Evolutionary conservation across 1,140 invertebrate species (phyloP).

Genomic region (Tetramorium alpestre): DNA sequence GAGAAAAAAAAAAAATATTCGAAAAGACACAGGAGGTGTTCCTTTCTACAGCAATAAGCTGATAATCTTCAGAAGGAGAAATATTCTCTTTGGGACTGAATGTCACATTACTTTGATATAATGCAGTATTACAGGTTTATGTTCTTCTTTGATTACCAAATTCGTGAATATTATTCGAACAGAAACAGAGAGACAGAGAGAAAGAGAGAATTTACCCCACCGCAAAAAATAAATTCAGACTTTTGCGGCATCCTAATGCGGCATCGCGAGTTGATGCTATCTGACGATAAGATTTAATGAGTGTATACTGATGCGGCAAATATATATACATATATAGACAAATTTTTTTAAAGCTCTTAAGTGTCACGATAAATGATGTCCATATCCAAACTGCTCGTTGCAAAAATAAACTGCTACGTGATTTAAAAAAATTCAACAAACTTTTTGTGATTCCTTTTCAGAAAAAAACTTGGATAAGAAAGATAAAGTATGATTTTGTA

Average conservation of each 20-base stretch:
- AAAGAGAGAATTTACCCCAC: not conserved
- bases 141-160: slow-evolving; percentile 55
- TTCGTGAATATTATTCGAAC: slow-evolving; percentile 10
- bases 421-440: slow-evolving; percentile 18
- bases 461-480: not conserved
- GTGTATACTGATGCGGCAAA: not conserved
- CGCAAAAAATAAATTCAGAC: not conserved
- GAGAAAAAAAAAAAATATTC: slow-evolving; percentile 60
- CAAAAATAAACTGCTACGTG: not conserved
- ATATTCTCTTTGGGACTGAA: slow-evolving; percentile 62
- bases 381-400: not conserved
- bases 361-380: not conserved
- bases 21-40: slow-evolving; percentile 9
- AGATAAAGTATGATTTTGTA: not conserved
- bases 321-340: not conserved
- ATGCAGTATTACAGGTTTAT: slow-evolving; percentile 62
- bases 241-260: not conserved
- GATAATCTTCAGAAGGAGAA: slow-evolving; percentile 68
- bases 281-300: slow-evolving; percentile 31
- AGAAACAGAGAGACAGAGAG: not conserved
- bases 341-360: slow-evolving; percentile 1
- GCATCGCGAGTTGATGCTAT: not conserved
- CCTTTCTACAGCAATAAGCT: slow-evolving; percentile 57
- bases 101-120: slow-evolving; percentile 72
- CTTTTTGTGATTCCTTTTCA: not conserved